Evolutionary conservation across 2,113 vertebrate genomes (phyloP).

Genomic region (Perognathus longimembris): DNA sequence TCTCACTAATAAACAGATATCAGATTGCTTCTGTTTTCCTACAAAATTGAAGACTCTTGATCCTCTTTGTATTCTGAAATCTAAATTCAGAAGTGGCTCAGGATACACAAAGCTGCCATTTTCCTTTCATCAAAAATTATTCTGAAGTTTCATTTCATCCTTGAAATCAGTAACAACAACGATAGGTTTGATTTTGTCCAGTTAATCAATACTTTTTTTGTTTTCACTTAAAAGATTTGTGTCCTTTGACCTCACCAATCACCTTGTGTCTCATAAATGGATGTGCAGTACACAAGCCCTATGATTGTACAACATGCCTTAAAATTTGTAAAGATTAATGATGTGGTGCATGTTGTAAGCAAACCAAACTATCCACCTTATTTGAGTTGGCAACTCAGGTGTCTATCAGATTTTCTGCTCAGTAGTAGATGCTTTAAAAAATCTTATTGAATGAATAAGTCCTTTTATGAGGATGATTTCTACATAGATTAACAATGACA

Average conservation of each 20-base stretch:
- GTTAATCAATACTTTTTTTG: not conserved
- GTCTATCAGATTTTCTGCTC: not conserved
- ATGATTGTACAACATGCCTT: not conserved
- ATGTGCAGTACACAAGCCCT: not conserved
- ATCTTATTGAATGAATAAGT: not conserved
- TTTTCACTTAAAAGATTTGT: not conserved
- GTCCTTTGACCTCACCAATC: not conserved
- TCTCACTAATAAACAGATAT: not conserved
- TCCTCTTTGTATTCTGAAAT: not conserved
- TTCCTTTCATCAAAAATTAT: not conserved
- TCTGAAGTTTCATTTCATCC: not conserved
- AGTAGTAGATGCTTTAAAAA: not conserved
- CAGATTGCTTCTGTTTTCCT: not conserved
- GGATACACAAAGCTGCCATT: fast-evolving
- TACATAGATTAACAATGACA: not conserved
- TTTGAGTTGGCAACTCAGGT: not conserved
- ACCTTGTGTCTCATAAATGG: not conserved
- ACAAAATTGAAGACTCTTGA: not conserved
- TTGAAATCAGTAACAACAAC: not conserved
- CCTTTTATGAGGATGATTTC: not conserved
- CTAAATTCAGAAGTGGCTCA: not conserved
- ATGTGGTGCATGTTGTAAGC: not conserved
- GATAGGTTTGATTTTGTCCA: not conserved
- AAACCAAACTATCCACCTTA: not conserved
- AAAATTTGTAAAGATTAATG: not conserved